Base-by-base conservation (phyloP, 2,888 invertebrate species). In the Mimachlamys varia region DNA sequence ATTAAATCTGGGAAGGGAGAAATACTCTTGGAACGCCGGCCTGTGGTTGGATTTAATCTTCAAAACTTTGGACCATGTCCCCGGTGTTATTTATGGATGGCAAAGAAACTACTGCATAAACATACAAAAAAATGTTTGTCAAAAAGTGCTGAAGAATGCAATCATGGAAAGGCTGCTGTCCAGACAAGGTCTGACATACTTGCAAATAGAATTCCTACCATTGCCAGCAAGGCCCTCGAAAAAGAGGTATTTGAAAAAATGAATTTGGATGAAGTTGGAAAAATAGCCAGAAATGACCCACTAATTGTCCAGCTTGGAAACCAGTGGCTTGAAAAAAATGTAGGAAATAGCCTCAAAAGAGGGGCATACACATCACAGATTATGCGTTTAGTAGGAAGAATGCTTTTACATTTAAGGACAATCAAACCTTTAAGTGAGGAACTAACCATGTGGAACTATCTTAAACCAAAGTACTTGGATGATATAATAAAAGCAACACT, bases 321-420 rank as follows among this genome's bases (percentile, higher is more conserved):
- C 33, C 89, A 89, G 89, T 92, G 91, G 91, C 2, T 91, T n/a
- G 88, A 91, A 27, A 92, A 91, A 87, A 91, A 91, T 58, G 62
- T 90, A 12, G 91, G 91, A 10, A 92, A 92, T 88, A 49, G 22
- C 19, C 27, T 91, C 19, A 92, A 92, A 58, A 49, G 91, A 22
- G 92, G 91, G 17, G 37, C 33, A 0, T 91, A 91, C 62, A 92
- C 91, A 88, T 91, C 91, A 13, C 89, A 90, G 27, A 92, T 92
- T 33, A 44, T 92, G 90, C n/a, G 92, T 53, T 88, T 92, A 2
- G 87, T 89, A n/a, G 92, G 38, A 19, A 44, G 92, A 33, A 55
- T 91, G 13, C 89, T 92, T 3, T 0, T 89, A 17, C 91, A 90
- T 49, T 37, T 91, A n/a, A 49, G 89, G 33, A 91, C 76, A 55